Percentiles rank a stretch among this genome's conserved stretches.
Conservation (phyloP, 2,113 vertebrate species). For the Hemibates koningsi region DNA sequence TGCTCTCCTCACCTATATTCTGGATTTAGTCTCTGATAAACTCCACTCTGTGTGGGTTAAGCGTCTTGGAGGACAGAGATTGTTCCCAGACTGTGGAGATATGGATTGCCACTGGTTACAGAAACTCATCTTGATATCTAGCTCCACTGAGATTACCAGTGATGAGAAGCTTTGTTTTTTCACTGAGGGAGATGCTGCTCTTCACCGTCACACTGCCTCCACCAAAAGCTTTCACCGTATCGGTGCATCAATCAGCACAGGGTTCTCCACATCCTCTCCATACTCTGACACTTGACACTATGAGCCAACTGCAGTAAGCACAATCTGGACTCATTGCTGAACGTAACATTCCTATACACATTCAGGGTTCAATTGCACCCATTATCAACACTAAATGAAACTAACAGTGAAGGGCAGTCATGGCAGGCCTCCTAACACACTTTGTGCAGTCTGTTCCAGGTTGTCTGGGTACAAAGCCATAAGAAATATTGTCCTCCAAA, state of each 20-base stretch:
- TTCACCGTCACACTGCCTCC: background rate
- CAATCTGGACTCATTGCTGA: background rate
- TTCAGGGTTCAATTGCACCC: background rate
- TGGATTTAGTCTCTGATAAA: background rate
- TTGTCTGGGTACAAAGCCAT: background rate
- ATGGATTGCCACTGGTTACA: background rate
- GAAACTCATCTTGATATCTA: background rate
- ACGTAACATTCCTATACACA: background rate
- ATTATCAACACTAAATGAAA: background rate
- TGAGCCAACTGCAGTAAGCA: background rate
- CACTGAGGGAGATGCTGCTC: background rate
- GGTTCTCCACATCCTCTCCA: background rate
- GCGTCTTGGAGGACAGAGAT: fast-evolving
- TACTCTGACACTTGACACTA: background rate
- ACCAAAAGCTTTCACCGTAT: background rate
- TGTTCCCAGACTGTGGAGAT: background rate
- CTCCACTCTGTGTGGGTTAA: background rate
- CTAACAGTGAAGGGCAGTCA: background rate
- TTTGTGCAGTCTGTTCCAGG: background rate
- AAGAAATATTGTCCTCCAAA: background rate
- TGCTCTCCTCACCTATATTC: background rate
- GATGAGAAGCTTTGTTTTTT: background rate
- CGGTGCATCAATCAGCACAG: background rate
- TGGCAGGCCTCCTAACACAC: background rate
- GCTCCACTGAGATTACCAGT: background rate